Evolutionary conservation across 2,797 vertebrate species (phyloP).

Genomic region (Morelia viridis): DNA sequence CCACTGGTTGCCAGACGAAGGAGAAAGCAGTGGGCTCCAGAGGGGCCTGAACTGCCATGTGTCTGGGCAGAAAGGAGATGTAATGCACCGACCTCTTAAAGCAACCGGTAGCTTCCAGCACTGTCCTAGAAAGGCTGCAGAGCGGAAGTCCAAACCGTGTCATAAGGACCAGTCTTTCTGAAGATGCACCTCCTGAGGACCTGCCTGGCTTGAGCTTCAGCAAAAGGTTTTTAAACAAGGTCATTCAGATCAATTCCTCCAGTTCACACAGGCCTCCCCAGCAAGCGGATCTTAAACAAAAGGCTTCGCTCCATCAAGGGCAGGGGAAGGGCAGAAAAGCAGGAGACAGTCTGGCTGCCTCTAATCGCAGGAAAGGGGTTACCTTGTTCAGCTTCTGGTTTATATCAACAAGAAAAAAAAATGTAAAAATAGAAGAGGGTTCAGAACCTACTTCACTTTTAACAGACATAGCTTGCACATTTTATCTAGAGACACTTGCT

Average conservation of each 20-base stretch:
- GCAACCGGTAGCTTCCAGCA: slow-evolving; percentile 17
- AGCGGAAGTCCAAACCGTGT: not conserved
- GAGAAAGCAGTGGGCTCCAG: not conserved
- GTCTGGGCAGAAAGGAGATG: fast-evolving
- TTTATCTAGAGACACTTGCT: not conserved
- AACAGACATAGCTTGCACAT: slow-evolving; percentile 16
- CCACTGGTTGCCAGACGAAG: not conserved
- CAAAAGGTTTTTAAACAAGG: slow-evolving; percentile 85
- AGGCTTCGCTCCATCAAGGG: slow-evolving; percentile 67
- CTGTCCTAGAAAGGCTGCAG: slow-evolving; percentile 5
- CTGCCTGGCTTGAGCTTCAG: slow-evolving; percentile 91
- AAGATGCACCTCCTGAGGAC: slow-evolving; percentile 86
- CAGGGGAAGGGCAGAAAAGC: slow-evolving; percentile 75
- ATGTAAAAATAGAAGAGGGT: slow-evolving; percentile 9
- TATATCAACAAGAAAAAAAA: slow-evolving; percentile 70
- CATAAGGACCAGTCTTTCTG: slow-evolving; percentile 69
- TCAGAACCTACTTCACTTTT: not conserved
- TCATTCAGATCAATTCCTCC: slow-evolving; percentile 95
- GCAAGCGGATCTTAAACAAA: slow-evolving; percentile 92
- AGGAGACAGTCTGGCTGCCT: slow-evolving; percentile 97
- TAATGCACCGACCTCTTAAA: fast-evolving
- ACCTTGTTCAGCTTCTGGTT: slow-evolving; percentile 84
- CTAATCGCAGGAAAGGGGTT: slow-evolving; percentile 88
- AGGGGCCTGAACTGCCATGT: fast-evolving
- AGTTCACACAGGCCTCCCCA: slow-evolving; percentile 91